phyloP scores from a whole-genome alignment of 2,888 invertebrate species.

The Ennomos quercinarius region DNA sequence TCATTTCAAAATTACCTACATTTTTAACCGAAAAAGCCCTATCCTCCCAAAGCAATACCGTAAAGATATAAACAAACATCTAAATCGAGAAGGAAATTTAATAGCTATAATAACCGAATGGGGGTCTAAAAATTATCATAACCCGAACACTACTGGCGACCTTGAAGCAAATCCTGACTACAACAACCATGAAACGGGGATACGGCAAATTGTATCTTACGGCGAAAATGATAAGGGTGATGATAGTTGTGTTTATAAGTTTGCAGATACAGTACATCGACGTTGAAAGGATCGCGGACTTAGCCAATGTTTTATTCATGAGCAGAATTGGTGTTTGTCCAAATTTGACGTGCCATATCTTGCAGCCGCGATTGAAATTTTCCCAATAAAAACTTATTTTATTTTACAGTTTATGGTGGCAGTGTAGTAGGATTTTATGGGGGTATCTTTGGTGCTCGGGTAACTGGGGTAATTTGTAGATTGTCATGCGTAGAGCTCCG shows the following conservation, averaged over 20 bases:
- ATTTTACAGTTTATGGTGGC: slow-evolving; percentile 41
- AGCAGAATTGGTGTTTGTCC: slow-evolving; percentile 73
- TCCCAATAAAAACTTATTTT: slow-evolving; percentile 53
- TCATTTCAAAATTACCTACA: slow-evolving; percentile 10
- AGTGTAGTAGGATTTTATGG: slow-evolving; percentile 39
- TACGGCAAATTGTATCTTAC: slow-evolving; percentile 12
- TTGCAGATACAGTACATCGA: slow-evolving; percentile 47
- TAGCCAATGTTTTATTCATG: slow-evolving; percentile 72
- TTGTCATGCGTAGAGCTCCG: slow-evolving; percentile 19
- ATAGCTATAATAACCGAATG: slow-evolving; percentile 64
- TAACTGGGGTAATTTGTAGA: slow-evolving; percentile 19
- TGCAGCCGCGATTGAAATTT: slow-evolving; percentile 62
- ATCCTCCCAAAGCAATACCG: slow-evolving; percentile 38
- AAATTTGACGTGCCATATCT: slow-evolving; percentile 73
- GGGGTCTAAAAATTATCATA: slow-evolving; percentile 65
- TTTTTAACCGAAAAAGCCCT: slow-evolving; percentile 17
- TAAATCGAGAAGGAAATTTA: slow-evolving; percentile 57
- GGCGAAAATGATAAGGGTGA: background rate
- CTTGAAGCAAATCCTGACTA: slow-evolving; percentile 50
- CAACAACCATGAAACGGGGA: background rate
- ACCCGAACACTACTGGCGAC: slow-evolving; percentile 60
- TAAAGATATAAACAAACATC: slow-evolving; percentile 54
- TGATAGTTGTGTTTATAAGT: background rate
- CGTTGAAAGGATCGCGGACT: slow-evolving; percentile 56
- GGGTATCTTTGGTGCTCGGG: slow-evolving; percentile 19